These are phyloP conservation scores for Hexactinellida sp. DNA, from an alignment of 37 sponge, comb jelly and placozoan species.

Conservation along the genomic window DNA sequence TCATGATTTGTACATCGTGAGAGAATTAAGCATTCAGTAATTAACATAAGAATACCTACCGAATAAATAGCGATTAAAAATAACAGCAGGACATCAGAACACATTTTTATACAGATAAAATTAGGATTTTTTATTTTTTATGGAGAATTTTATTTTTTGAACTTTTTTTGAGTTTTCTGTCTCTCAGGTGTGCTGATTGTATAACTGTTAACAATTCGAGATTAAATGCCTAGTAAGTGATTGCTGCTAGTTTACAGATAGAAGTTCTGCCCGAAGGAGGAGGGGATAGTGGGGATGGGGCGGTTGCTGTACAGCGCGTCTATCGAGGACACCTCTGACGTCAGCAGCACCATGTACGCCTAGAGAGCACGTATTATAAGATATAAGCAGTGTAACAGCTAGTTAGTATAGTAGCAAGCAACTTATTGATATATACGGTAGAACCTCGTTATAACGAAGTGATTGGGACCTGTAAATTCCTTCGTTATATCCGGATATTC, in stretches of 20 bases:
- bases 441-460: not conserved
- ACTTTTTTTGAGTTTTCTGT: not conserved
- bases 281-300: not conserved
- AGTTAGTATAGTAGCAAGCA: not conserved
- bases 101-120: not conserved
- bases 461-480: no score
- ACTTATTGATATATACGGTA: no score
- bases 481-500: no score
- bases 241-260: not conserved
- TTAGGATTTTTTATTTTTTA: not conserved
- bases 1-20: constrained; percentile 17
- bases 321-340: not conserved
- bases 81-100: not conserved
- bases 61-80: constrained; percentile 14
- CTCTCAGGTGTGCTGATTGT: not conserved
- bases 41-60: not conserved
- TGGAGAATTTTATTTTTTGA: not conserved
- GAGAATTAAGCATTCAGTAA: not conserved
- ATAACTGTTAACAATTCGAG: not conserved
- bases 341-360: not conserved
- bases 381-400: not conserved
- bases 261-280: not conserved
- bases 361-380: not conserved
- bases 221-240: not conserved
- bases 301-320: not conserved